Evolutionary conservation across 2,113 vertebrate genomes (phyloP), one percentile per base, ranked within the genome.

Genomic region (Athene cunicularia): DNA sequence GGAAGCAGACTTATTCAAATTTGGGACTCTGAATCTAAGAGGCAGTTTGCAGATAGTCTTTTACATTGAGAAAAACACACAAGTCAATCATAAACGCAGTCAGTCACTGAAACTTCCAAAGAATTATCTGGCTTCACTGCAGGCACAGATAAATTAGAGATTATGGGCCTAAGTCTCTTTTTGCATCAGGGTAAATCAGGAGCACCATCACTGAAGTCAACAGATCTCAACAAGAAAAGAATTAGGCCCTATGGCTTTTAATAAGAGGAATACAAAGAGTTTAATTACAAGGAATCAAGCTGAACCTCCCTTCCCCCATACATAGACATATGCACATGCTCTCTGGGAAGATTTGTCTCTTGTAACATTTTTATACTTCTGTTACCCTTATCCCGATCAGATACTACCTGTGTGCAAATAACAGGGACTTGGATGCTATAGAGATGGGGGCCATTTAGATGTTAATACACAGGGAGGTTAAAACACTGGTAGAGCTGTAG

Each of bases 121-220:
- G 80, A 94, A 76, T 95, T 96, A 94, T 97, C 95, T 96, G 85
- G 24, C 67, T 96, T 95, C 67, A 94, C 96, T 96, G 67, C 82
- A 97, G 88, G 92, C 93, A 92, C 52, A 97, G 95, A 96, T 96
- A 96, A 95, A 97, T 94, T 93, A 96, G 74, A 97, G 94, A 95
- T 96, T 96, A 93, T 9, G n/a, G 85, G 67, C 28, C 52, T 93
- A 96, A 96, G 37, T 67, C 71, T 92, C 84, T 93, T 95, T 90
- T 80, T 0, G 2, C 72, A 76, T 41, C 74, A 93, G 82, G 62
- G 63, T 92, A 95, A 86, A 96, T 94, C 92, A 74, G 63, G 19
- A 94, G 52, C 72, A 43, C 52, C 82, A 88, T 92, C 82, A 90
- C 80, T 81, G 72, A 92, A 93, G 92, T 90, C 74, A 95, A 95